Percentiles rank a stretch among this genome's conserved stretches.
Conservation (phyloP, 37 sponge, comb jelly and placozoan genomes). For the Chondrosia reniformis region DNA sequence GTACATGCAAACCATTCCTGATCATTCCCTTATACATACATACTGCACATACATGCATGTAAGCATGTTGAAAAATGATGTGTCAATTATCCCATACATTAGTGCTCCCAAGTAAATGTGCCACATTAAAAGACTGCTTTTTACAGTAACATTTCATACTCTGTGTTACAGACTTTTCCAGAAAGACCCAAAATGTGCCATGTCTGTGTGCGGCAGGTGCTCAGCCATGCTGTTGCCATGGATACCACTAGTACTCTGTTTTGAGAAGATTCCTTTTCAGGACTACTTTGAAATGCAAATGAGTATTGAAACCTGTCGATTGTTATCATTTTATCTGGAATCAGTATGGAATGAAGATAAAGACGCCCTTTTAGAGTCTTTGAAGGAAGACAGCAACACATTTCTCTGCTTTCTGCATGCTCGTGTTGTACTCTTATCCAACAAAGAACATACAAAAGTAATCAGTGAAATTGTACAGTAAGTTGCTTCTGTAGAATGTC, state of each 20-base stretch:
- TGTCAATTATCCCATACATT: neutral
- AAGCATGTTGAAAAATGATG: neutral
- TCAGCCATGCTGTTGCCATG: neutral
- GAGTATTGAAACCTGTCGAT: neutral
- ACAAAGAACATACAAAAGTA: too few species aligned
- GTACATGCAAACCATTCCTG: neutral
- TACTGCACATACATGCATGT: neutral
- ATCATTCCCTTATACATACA: neutral
- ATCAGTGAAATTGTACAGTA: too few species aligned
- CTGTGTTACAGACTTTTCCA: neutral
- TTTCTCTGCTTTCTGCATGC: too few species aligned
- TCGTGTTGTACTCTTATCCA: neutral
- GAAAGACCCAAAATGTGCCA: neutral
- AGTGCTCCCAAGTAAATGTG: neutral
- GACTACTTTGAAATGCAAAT: neutral
- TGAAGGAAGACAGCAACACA: neutral
- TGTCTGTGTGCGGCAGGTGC: neutral
- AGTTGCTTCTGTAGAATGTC: too few species aligned
- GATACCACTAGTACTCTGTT: slow-evolving; percentile 8
- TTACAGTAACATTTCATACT: neutral
- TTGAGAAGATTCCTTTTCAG: neutral
- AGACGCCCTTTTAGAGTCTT: neutral
- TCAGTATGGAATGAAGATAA: neutral
- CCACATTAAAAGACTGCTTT: neutral
- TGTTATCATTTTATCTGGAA: too few species aligned